Evolutionary conservation across 2,888 invertebrate species (phyloP), one percentile per base, ranked within the genome.

Genomic region (Rapana venosa): DNA sequence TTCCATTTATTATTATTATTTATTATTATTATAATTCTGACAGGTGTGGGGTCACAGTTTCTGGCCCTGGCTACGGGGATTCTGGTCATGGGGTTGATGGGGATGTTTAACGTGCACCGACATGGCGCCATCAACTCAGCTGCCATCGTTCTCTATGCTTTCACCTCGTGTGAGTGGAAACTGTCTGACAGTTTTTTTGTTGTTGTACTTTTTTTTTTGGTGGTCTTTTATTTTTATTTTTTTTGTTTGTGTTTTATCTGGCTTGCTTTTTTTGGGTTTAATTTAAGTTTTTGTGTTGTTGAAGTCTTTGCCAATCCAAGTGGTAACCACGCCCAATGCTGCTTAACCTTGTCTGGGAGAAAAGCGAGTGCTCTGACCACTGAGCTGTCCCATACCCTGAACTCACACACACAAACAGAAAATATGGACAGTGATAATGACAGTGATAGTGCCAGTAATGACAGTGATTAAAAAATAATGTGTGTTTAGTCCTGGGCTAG

Each of bases 31-130:
- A 8, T 47, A 2, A 47, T 47, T 47, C 47, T 30, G 94, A 22
- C 93, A 96, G 97, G 97, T 88, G 97, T 97, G 84, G 97, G 97
- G 8, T 94, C 94, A 84, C 97, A 97, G 94, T 96, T 97, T 92
- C 94, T 97, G 87, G 95, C 96, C 0, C 94, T 97, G 56, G 96
- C 96, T 26, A 95, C 96, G 13, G 96, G 96, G 5, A 96, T 97
- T 74, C 94, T 97, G 90, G 79, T 96, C 35, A 96, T 97, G 96
- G 96, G 96, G 13, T 91, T 96, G 88, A 90, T 96, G 36, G 96
- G 96, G 81, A 95, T 96, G 94, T 96, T 97, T 91, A 96, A 96
- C 92, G 96, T 96, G 15, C 96, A 97, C 92, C 94, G 96, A 36
- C 97, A 97, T 92, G 97, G 96, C 17, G 94, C 96, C 87, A 96